phyloP scores from a whole-genome alignment of 2,113 vertebrate genomes.

The Pangasianodon hypophthalmus region DNA sequence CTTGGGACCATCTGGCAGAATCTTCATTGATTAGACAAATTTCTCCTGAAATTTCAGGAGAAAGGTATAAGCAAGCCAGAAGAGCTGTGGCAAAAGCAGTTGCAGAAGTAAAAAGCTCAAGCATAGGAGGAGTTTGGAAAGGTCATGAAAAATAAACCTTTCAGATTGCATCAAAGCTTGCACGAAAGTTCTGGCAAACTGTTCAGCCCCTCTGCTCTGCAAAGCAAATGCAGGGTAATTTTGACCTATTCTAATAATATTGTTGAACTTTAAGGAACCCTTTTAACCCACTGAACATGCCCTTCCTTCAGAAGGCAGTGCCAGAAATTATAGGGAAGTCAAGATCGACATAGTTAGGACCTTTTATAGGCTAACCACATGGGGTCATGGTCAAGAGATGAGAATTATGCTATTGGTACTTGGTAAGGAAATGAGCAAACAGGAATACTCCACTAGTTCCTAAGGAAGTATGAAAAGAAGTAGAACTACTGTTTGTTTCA shows the following conservation, averaged over 20 bases:
- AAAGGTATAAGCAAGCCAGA: neutral
- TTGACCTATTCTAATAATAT: neutral
- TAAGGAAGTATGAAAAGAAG: neutral
- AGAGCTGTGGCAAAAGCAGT: neutral
- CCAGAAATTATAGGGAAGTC: neutral
- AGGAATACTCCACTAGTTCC: neutral
- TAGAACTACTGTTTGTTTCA: neutral
- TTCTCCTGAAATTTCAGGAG: neutral
- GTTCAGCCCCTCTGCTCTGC: too few relatives aligned
- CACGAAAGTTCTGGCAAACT: too few relatives aligned
- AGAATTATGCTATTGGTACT: neutral
- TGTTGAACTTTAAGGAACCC: neutral
- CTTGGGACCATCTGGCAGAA: neutral
- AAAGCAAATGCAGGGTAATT: neutral
- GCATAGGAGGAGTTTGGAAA: too few relatives aligned
- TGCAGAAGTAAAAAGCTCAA: neutral
- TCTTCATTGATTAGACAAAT: neutral
- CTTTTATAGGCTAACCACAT: neutral
- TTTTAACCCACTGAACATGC: neutral
- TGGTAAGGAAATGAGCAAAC: neutral
- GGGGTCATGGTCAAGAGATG: neutral
- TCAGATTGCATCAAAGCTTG: too few relatives aligned
- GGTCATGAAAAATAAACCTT: too few relatives aligned
- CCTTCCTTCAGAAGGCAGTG: neutral
- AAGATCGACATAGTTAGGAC: neutral